Percentiles rank a stretch among this genome's conserved stretches.
phyloP scores from a whole-genome alignment of 2,888 invertebrate genomes.

The Platycheirus rosarum region DNA sequence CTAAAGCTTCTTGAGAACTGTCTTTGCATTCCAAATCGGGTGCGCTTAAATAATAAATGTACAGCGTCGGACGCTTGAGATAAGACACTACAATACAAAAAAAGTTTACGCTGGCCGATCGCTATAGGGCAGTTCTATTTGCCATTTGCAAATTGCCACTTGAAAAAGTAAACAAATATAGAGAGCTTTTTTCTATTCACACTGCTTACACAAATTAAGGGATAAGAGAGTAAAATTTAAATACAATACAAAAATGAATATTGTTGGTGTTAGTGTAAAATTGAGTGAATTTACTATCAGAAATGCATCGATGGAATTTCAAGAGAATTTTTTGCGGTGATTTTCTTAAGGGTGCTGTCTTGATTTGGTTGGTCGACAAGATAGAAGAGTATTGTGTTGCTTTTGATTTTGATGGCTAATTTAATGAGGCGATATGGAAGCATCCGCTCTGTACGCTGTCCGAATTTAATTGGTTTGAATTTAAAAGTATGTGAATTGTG shows the following conservation, averaged over 20 bases:
- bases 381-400: background rate
- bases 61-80: constrained; percentile 7
- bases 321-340: too few species aligned
- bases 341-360: too few species aligned
- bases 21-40: background rate
- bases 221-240: background rate
- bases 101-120: constrained; percentile 32
- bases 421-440: too few species aligned
- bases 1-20: constrained; percentile 5
- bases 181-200: constrained; percentile 3
- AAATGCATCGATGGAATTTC: too few species aligned
- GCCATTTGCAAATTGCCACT: too few species aligned
- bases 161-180: constrained; percentile 43
- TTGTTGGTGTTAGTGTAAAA: too few species aligned
- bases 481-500: too few species aligned
- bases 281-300: too few species aligned
- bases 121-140: constrained; percentile 51
- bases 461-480: constrained; percentile 3
- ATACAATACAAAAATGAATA: background rate
- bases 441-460: too few species aligned
- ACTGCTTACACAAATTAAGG: background rate
- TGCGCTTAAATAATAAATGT: constrained; percentile 46
- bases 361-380: constrained; percentile 43
- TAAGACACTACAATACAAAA: constrained; percentile 27
- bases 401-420: too few species aligned